Evolutionary conservation across 2,113 vertebrate genomes (phyloP).

Genomic region (Callocephalon fimbriatum): DNA sequence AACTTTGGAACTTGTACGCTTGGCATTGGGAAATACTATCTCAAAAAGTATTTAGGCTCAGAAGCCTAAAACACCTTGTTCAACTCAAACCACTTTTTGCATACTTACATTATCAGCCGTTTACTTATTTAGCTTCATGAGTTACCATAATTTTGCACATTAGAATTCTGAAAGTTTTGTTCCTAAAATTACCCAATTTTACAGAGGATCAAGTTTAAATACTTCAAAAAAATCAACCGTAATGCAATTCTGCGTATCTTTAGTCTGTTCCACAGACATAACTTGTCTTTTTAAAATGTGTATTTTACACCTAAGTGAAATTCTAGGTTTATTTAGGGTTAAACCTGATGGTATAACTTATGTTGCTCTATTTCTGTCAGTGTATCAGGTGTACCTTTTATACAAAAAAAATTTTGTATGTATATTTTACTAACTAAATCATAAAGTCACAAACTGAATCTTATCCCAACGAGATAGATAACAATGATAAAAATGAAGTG

Average conservation of each 20-base stretch:
- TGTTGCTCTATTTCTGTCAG: not conserved
- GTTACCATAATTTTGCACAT: not conserved
- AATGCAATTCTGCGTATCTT: not conserved
- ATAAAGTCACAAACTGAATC: not conserved
- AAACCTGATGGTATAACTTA: not conserved
- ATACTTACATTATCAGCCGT: not conserved
- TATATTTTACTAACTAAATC: not conserved
- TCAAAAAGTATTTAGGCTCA: not conserved
- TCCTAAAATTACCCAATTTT: not conserved
- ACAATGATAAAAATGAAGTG: not conserved
- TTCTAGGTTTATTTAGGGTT: not conserved
- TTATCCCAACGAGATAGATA: not conserved
- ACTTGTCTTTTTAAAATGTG: not conserved
- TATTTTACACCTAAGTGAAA: not conserved
- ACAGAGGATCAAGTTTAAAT: not conserved
- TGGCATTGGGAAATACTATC: not conserved
- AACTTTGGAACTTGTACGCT: not conserved
- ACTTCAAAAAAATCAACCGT: not conserved
- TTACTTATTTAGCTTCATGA: not conserved
- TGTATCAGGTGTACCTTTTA: not conserved
- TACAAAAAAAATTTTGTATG: not conserved
- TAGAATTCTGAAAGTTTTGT: not conserved
- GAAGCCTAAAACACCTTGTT: not conserved
- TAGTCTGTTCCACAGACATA: not conserved
- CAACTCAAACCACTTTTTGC: not conserved